Conservation (phyloP, 2,888 invertebrate genomes). For the Rutpela maculata region DNA sequence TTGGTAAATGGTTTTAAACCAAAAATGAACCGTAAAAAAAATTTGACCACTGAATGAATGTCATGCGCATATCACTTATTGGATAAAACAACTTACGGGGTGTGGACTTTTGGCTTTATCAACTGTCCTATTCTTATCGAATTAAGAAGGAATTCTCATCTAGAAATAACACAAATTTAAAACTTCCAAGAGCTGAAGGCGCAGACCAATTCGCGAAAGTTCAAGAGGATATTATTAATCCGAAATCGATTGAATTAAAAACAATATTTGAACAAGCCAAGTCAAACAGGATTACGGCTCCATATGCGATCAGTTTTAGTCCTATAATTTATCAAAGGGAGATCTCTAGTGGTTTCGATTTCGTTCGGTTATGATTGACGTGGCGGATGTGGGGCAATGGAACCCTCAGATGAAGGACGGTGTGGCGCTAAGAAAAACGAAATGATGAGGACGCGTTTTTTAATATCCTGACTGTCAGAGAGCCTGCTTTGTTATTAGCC, state of each 20-base stretch:
- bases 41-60: too few relatives aligned
- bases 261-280: slow-evolving; percentile 43
- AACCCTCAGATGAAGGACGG: slow-evolving; percentile 39
- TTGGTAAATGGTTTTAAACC: too few relatives aligned
- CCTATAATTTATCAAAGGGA: slow-evolving; percentile 34
- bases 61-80: too few relatives aligned
- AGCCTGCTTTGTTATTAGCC: slow-evolving; percentile 55
- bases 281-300: slow-evolving; percentile 33
- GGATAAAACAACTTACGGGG: too few relatives aligned
- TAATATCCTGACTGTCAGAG: slow-evolving; percentile 57
- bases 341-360: slow-evolving; percentile 39
- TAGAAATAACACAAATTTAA: background rate
- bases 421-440: slow-evolving; percentile 43
- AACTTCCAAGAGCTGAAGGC: background rate
- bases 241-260: slow-evolving; percentile 46
- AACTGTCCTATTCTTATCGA: too few relatives aligned
- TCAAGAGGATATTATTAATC: slow-evolving; percentile 8
- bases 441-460: slow-evolving; percentile 56
- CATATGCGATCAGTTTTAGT: slow-evolving; percentile 27
- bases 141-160: background rate
- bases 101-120: too few relatives aligned
- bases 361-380: slow-evolving; percentile 40
- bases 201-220: background rate
- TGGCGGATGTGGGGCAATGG: slow-evolving; percentile 44
- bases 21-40: too few relatives aligned